These are phyloP conservation scores for Hetaerina americana DNA, from an alignment of 1,140 invertebrate genomes.

Conservation along the genomic window DNA sequence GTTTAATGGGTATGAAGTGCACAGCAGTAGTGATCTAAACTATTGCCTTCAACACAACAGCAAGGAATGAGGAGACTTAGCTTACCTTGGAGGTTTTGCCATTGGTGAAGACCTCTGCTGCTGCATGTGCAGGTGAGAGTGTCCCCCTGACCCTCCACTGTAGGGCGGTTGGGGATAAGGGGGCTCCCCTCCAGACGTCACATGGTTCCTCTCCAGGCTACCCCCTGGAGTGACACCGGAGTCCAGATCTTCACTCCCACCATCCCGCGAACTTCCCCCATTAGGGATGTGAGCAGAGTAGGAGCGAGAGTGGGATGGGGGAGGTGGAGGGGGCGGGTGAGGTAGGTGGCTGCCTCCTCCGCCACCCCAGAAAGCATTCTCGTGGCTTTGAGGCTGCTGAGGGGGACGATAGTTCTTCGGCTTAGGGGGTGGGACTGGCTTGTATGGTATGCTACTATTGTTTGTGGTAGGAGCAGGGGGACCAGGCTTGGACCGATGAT, in stretches of 20 bases:
- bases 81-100: background rate
- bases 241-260: background rate
- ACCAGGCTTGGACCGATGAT: conserved; percentile 29
- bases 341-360: background rate
- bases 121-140: background rate
- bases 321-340: background rate
- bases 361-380: background rate
- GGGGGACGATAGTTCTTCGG: conserved; percentile 76
- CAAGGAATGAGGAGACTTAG: too few species aligned
- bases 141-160: background rate
- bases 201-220: background rate
- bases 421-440: conserved; percentile 80
- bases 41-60: too few species aligned
- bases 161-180: background rate
- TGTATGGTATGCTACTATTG: conserved; percentile 54
- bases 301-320: background rate
- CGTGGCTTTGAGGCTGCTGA: background rate
- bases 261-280: conserved; percentile 27
- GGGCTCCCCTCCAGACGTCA: background rate
- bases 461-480: conserved; percentile 28
- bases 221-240: background rate
- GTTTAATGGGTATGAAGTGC: too few species aligned
- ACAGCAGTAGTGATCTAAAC: too few species aligned
- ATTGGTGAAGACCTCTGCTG: background rate
- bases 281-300: background rate